Conservation (phyloP, 2,888 invertebrate species). For the Drosophila pseudotalamancana region DNA sequence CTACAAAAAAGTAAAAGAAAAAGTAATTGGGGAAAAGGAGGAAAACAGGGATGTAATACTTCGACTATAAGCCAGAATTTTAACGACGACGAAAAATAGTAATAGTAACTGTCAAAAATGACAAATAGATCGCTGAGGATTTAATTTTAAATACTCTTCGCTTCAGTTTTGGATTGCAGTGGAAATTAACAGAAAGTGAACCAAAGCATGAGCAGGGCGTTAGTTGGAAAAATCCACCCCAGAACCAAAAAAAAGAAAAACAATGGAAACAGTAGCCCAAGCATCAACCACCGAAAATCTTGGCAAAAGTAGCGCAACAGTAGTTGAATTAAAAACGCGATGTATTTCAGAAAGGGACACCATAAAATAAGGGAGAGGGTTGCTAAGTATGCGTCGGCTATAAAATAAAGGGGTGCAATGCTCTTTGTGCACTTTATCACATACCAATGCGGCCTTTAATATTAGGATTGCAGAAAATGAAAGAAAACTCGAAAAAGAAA, state of each 20-base stretch:
- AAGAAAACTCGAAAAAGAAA: conserved; percentile 32
- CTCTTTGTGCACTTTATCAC: conserved; percentile 22
- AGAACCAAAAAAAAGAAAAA: conserved; percentile 20
- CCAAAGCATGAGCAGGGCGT: conserved; percentile 38
- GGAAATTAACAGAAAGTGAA: conserved; percentile 63
- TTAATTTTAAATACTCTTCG: conserved; percentile 75
- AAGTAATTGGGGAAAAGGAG: background rate
- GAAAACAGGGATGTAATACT: conserved; percentile 40
- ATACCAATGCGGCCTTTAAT: conserved; percentile 56
- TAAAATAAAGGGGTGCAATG: conserved; percentile 36
- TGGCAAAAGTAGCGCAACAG: conserved; percentile 45
- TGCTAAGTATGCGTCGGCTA: conserved; percentile 36
- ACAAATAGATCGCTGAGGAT: conserved; percentile 76
- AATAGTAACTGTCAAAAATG: conserved; percentile 79
- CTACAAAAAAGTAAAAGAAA: background rate
- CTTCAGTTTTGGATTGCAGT: conserved; percentile 57
- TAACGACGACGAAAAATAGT: conserved; percentile 56
- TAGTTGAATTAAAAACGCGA: conserved; percentile 61
- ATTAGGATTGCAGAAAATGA: conserved; percentile 56
- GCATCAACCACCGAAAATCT: conserved; percentile 65
- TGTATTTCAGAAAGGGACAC: conserved; percentile 49
- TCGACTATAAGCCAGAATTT: conserved; percentile 67
- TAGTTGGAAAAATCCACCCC: conserved; percentile 40
- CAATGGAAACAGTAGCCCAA: background rate
- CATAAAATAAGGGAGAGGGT: conserved; percentile 32